Conservation (phyloP, 2,113 vertebrate species). For the Tinamus guttatus region DNA sequence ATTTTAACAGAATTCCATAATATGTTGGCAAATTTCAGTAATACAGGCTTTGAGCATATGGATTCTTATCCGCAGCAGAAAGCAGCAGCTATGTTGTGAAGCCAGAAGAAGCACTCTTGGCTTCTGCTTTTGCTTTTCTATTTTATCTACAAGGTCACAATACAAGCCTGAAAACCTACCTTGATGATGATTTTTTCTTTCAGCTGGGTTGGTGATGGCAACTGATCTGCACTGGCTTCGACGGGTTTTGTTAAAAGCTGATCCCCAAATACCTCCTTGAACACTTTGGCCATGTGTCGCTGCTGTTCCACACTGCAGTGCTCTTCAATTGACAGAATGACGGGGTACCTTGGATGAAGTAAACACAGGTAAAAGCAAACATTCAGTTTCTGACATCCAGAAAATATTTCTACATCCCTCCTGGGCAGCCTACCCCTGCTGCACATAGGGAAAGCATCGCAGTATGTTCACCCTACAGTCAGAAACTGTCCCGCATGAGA, state of each 20-base stretch:
- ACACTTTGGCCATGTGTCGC: slow-evolving; percentile 91
- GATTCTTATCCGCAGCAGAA: not conserved
- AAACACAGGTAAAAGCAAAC: not conserved
- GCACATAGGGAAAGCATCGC: not conserved
- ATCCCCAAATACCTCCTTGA: slow-evolving; percentile 90
- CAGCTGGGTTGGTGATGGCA: slow-evolving; percentile 93
- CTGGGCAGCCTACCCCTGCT: not conserved
- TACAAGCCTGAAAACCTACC: slow-evolving; percentile 69
- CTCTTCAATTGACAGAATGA: slow-evolving; percentile 96
- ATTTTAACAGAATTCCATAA: not conserved
- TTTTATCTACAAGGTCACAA: not conserved
- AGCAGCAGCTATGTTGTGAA: not conserved
- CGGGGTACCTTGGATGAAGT: slow-evolving; percentile 82
- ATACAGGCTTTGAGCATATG: not conserved
- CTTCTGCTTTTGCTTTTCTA: not conserved
- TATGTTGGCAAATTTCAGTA: not conserved
- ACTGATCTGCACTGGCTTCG: slow-evolving; percentile 92
- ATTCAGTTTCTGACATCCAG: not conserved
- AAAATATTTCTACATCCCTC: not conserved
- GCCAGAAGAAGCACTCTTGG: not conserved
- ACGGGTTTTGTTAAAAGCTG: slow-evolving; percentile 86
- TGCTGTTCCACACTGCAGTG: slow-evolving; percentile 94
- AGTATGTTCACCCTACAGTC: not conserved
- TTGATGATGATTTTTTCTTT: slow-evolving; percentile 95
- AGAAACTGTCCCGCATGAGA: not conserved